Conservation (phyloP, 2,113 vertebrate species). For the Apodemus speciosus region DNA sequence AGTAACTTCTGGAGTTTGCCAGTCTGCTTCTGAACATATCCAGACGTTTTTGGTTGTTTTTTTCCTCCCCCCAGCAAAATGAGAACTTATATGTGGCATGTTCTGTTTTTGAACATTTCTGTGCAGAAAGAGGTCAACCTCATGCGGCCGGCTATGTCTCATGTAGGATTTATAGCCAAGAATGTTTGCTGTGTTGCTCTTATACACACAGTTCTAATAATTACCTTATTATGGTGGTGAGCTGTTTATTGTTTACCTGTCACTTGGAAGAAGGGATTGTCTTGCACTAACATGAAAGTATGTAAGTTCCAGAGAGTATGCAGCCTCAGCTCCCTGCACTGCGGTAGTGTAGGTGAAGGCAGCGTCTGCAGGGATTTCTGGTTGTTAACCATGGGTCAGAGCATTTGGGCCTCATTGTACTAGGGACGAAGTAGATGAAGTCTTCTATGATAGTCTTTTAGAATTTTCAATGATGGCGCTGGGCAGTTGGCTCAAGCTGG, state of each 20-base stretch:
- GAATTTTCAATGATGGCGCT: not conserved
- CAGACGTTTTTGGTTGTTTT: not conserved
- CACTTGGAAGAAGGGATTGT: not conserved
- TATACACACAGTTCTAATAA: conserved; percentile 17
- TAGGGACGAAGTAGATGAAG: not conserved
- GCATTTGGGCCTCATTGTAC: not conserved
- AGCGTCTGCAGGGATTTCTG: not conserved
- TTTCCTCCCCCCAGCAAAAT: not conserved
- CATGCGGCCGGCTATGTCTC: not conserved
- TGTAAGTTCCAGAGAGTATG: not conserved
- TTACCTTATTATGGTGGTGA: not conserved
- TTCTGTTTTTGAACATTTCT: conserved; percentile 11
- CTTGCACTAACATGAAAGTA: conserved; percentile 1
- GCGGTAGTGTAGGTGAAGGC: not conserved
- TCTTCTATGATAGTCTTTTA: not conserved
- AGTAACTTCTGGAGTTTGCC: not conserved
- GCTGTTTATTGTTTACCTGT: conserved; percentile 20
- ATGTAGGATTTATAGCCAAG: not conserved
- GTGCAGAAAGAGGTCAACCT: not conserved
- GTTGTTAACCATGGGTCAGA: not conserved
- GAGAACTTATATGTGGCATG: not conserved
- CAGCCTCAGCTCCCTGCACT: not conserved
- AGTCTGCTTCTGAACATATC: not conserved
- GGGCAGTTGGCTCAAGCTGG: not conserved
- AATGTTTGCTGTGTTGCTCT: conserved; percentile 20